A percentile compares a stretch with the other conserved stretches of the same genome.
These are phyloP conservation scores for Ditylenchus dipsaci DNA, from an alignment of 1,140 invertebrate species.

Conservation along the genomic window DNA sequence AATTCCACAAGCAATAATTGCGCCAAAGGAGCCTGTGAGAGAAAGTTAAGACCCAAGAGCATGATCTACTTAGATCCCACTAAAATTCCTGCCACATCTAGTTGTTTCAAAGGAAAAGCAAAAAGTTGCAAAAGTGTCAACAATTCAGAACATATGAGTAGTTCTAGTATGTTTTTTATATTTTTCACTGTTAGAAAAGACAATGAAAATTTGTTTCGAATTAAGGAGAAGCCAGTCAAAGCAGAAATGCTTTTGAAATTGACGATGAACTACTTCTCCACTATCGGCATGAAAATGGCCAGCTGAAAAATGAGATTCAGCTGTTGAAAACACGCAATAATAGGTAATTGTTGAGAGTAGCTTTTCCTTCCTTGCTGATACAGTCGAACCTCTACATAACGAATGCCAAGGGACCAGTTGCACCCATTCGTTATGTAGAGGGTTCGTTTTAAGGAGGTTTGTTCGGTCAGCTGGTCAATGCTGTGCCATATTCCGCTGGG, in stretches of 20 bases:
- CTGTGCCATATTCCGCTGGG: conserved; percentile 10
- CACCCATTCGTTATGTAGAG: too few relatives aligned
- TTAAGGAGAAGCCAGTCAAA: background rate
- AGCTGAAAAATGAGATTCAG: conserved; percentile 9
- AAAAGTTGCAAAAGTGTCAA: background rate
- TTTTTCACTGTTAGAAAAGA: background rate
- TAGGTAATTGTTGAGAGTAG: background rate
- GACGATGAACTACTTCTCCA: conserved; percentile 10
- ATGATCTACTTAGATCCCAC: background rate
- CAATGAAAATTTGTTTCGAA: background rate
- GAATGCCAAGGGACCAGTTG: too few relatives aligned
- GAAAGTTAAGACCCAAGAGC: background rate
- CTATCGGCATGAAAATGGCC: conserved; percentile 10
- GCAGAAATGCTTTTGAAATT: background rate
- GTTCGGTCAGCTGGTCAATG: background rate
- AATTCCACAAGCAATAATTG: too few relatives aligned
- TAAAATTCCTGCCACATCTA: background rate
- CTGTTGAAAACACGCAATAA: conserved; percentile 15
- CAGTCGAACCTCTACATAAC: background rate
- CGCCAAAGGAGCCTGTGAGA: background rate
- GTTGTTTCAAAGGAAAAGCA: background rate
- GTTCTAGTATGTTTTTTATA: background rate
- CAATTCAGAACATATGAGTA: background rate
- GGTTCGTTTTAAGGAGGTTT: background rate
- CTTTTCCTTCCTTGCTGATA: background rate